Evolutionary conservation across 1,140 invertebrate species (phyloP).

Genomic region (Dryas iulia): DNA sequence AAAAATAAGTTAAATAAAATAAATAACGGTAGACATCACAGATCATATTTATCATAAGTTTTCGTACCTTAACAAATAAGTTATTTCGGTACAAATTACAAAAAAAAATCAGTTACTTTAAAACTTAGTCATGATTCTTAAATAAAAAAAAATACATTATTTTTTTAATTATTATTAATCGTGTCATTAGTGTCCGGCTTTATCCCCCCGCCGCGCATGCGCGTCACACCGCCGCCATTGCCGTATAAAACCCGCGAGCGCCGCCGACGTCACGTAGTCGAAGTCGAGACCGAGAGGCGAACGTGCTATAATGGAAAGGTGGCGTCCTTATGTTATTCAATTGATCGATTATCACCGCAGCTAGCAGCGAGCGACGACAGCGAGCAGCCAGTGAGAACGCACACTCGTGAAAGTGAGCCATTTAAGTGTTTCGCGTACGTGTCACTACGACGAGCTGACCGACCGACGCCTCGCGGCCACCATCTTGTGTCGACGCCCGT

Average conservation of each 20-base stretch:
- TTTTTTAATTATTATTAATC: too few relatives aligned
- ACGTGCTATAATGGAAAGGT: conserved; percentile 76
- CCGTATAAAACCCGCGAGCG: conserved; percentile 59
- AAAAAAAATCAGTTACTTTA: too few relatives aligned
- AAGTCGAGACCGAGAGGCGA: conserved; percentile 66
- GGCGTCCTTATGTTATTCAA: conserved; percentile 69
- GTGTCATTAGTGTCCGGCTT: conserved; percentile 43
- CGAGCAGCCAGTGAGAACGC: not conserved
- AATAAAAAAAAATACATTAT: too few relatives aligned
- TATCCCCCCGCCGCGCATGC: conserved; percentile 63
- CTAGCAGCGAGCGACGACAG: conserved; percentile 73
- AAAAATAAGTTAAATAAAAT: too few relatives aligned
- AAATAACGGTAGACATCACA: too few relatives aligned
- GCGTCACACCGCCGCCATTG: conserved; percentile 62
- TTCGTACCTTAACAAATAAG: too few relatives aligned
- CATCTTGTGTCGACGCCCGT: conserved; percentile 52
- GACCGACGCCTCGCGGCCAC: conserved; percentile 68
- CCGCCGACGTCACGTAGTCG: conserved; percentile 69
- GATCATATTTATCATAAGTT: too few relatives aligned
- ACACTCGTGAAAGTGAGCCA: conserved; percentile 71
- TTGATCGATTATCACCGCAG: conserved; percentile 74
- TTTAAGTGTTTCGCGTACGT: conserved; percentile 77
- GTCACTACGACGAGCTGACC: conserved; percentile 65
- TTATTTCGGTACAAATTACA: too few relatives aligned
- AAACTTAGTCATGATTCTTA: too few relatives aligned